Evolutionary conservation across 2,888 invertebrate species (phyloP).

Genomic region (Stenotaenia linearis): DNA sequence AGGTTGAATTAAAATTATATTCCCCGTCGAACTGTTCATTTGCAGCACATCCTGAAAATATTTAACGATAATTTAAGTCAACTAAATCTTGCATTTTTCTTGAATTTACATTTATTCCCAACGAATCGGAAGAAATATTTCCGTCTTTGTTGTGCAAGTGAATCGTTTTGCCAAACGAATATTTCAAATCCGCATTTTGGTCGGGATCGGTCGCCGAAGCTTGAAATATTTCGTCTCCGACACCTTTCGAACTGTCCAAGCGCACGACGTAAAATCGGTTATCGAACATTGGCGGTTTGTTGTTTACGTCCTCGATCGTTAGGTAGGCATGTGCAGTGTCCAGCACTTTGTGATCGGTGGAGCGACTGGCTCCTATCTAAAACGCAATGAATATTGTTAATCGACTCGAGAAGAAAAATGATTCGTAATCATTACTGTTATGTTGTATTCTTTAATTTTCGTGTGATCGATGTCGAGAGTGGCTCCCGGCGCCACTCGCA

Average conservation of each 20-base stretch:
- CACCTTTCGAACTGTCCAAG: neutral
- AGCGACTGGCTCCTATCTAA: neutral
- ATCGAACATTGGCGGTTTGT: slow-evolving; percentile 43
- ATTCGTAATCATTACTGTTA: neutral
- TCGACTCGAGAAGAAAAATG: too few relatives aligned
- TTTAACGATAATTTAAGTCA: too few relatives aligned
- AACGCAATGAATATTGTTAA: neutral
- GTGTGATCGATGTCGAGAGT: slow-evolving; percentile 56
- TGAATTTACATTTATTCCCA: neutral
- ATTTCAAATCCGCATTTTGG: slow-evolving; percentile 33
- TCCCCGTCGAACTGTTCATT: neutral
- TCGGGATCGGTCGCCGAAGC: slow-evolving; percentile 36
- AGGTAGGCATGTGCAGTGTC: slow-evolving; percentile 57
- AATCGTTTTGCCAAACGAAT: slow-evolving; percentile 30
- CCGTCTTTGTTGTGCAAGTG: slow-evolving; percentile 31
- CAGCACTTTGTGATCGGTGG: neutral
- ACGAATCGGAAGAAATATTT: neutral
- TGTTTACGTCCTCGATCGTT: slow-evolving; percentile 45
- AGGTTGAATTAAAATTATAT: neutral
- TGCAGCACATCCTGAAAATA: neutral
- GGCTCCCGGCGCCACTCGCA: slow-evolving; percentile 54
- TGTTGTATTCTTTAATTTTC: neutral
- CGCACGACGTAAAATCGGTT: neutral
- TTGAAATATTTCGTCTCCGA: slow-evolving; percentile 31
- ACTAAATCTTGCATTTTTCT: neutral